Evolutionary conservation across 1,140 invertebrate genomes (phyloP).

Genomic region (Polyergus mexicanus): DNA sequence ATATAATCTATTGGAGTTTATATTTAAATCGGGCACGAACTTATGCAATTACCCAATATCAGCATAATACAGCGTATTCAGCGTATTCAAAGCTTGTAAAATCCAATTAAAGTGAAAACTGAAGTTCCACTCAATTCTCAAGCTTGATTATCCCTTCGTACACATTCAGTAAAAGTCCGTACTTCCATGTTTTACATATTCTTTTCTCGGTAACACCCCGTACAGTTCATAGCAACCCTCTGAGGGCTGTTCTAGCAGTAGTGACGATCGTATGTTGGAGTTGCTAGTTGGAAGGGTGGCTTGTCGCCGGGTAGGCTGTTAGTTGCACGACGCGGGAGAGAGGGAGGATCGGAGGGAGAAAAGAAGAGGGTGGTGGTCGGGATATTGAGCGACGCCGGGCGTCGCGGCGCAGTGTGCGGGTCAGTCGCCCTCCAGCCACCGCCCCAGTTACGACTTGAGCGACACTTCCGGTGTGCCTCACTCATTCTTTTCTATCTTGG

Average conservation of each 20-base stretch:
- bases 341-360: conserved; percentile 59
- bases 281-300: conserved; percentile 66
- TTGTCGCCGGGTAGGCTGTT: conserved; percentile 65
- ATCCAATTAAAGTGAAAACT: background rate
- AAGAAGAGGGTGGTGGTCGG: conserved; percentile 71
- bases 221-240: conserved; percentile 40
- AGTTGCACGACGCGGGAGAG: conserved; percentile 54
- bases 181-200: background rate
- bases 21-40: too few species aligned
- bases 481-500: conserved; percentile 48
- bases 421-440: conserved; percentile 85
- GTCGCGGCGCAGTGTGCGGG: conserved; percentile 82
- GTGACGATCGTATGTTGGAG: conserved; percentile 64
- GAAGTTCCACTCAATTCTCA: conserved; percentile 8
- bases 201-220: conserved; percentile 44
- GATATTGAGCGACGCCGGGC: conserved; percentile 85
- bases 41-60: too few species aligned
- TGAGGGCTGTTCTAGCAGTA: conserved; percentile 25
- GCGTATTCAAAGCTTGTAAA: background rate
- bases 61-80: background rate
- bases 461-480: conserved; percentile 67
- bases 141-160: background rate
- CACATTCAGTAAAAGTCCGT: background rate
- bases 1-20: too few species aligned
- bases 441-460: conserved; percentile 81